Evolutionary conservation across 2,888 invertebrate species (phyloP), one percentile per base, ranked within the genome.

Genomic region (Cantharis rufa): DNA sequence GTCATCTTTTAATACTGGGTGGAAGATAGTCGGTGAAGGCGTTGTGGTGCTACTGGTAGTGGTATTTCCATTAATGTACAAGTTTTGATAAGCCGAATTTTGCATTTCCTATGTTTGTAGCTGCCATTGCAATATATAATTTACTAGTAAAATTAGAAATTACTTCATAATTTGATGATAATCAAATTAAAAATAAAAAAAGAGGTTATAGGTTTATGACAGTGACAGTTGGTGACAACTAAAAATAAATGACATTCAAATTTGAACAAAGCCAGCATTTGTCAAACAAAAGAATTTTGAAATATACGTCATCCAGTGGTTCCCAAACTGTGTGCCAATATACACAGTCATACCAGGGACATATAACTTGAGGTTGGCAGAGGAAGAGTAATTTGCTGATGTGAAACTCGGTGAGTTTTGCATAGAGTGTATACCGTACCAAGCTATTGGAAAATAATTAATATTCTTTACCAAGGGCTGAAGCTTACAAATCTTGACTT

Each of bases 1-100:
- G 76, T 86, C 86, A 77, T 85, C 83, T 15, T 82, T 75, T 70
- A 75, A 62, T 68, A 78, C 71, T 64, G 75, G 73, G 10, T 72
- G 69, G n/a, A 64, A 15, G 24, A 72, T 71, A 7, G 70, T 13
- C 1, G 74, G 15, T 15, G 70, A 3, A 10, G 32, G 69, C 13
- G 71, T 48, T 62, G 77, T 70, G 61, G 72, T 69, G 18, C 72
- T 78, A 48, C 69, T 62, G 61, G 68, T 71, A 61, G 62, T 27
- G 69, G 62, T 71, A 48, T 1, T 62, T 1, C 48, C 48, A n/a
- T n/a, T 48, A 48, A n/a, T 48, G 48, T 48, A 48, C 7, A 63
- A 66, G 21, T 24, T 32, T 70, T 24, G 62, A 15, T 66, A 24
- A 16, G 18, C 69, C 21, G 15, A 28, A 18, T 62, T 69, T 62